Evolutionary conservation across 2,113 vertebrate genomes (phyloP).

Genomic region (Centrocercus urophasianus): DNA sequence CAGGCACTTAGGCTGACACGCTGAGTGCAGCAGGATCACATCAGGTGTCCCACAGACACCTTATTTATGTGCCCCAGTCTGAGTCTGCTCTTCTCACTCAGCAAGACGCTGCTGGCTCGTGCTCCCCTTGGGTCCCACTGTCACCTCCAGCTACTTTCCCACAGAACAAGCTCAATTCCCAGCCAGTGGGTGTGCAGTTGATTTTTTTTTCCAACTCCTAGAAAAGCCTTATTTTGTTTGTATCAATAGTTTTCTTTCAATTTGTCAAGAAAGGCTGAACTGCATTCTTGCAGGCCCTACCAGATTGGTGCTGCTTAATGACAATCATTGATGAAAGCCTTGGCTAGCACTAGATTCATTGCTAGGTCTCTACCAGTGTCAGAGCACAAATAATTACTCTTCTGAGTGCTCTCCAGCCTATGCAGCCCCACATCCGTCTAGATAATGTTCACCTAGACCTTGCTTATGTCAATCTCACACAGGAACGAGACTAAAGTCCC

Average conservation of each 20-base stretch:
- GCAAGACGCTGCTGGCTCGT: neutral
- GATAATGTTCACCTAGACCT: neutral
- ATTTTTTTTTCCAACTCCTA: neutral
- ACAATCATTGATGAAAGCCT: neutral
- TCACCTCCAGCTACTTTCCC: slow-evolving; percentile 29
- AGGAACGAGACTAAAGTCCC: neutral
- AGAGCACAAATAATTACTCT: neutral
- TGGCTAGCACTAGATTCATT: neutral
- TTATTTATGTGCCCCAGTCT: neutral
- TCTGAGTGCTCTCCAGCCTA: neutral
- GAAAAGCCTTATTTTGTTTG: neutral
- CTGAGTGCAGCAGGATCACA: slow-evolving; percentile 9
- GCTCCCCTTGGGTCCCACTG: neutral
- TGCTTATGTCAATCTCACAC: neutral
- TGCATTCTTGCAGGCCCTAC: neutral
- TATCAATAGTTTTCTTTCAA: neutral
- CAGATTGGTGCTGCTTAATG: neutral
- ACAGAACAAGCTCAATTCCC: neutral
- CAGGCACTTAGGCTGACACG: neutral
- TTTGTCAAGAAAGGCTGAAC: neutral
- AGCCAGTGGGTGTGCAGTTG: neutral
- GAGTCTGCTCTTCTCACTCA: slow-evolving; percentile 1
- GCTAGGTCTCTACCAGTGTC: neutral
- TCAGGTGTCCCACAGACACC: slow-evolving; percentile 46
- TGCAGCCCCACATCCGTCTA: neutral